A percentile compares a stretch with the other conserved stretches of the same genome.
Conservation (phyloP, 2,888 invertebrate genomes). For the Cecidostiba fungosa region DNA sequence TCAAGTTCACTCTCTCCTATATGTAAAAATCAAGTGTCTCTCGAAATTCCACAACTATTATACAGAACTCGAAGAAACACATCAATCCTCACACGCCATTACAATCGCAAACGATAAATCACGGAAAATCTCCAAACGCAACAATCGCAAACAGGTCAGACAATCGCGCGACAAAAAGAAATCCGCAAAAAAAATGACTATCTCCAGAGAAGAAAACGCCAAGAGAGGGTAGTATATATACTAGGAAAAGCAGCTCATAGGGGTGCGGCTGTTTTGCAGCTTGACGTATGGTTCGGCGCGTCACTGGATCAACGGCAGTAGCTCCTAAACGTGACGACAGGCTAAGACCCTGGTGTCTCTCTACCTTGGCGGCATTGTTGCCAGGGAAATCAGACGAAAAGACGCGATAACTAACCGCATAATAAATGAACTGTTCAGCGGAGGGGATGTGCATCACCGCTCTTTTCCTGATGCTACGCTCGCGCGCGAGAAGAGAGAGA, state of each 20-base stretch:
- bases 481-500: neutral
- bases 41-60: neutral
- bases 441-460: slow-evolving; percentile 77
- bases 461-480: slow-evolving; percentile 19
- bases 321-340: slow-evolving; percentile 68
- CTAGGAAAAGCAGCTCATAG: neutral
- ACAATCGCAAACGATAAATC: neutral
- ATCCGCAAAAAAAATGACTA: slow-evolving; percentile 4
- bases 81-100: neutral
- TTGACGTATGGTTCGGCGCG: slow-evolving; percentile 77
- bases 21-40: neutral
- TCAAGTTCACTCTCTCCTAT: too few species aligned
- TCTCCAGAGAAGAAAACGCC: neutral
- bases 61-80: neutral
- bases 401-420: slow-evolving; percentile 80
- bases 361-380: slow-evolving; percentile 78
- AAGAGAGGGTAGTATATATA: neutral
- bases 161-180: slow-evolving; percentile 18
- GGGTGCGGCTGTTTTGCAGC: slow-evolving; percentile 52
- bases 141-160: slow-evolving; percentile 20
- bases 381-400: slow-evolving; percentile 81
- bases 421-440: slow-evolving; percentile 80
- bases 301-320: slow-evolving; percentile 64
- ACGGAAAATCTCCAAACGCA: neutral
- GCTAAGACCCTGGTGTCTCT: slow-evolving; percentile 69